phyloP scores from a whole-genome alignment of 2,113 vertebrate species.

The Hepsetus odoe region DNA sequence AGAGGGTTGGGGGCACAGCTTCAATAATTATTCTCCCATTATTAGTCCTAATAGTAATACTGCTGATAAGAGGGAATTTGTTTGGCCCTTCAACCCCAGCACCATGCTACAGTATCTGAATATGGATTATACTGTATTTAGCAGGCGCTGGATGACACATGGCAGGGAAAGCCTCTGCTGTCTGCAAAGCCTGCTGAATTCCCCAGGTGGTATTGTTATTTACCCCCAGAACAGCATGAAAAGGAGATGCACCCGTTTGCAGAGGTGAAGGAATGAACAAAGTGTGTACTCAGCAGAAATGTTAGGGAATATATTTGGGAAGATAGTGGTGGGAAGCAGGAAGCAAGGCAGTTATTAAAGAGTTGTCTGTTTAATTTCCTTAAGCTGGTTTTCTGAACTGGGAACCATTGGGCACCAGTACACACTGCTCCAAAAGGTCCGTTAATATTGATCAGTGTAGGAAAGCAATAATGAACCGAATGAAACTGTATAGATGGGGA shows the following conservation, averaged over 20 bases:
- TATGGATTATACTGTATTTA: constrained; percentile 5
- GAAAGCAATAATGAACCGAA: too few relatives aligned
- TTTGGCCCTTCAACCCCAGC: constrained; percentile 57
- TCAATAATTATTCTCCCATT: constrained; percentile 64
- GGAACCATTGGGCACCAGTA: too few relatives aligned
- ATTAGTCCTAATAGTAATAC: constrained; percentile 69
- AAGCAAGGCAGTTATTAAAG: background rate
- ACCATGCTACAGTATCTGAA: constrained; percentile 35
- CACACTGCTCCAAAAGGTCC: too few relatives aligned
- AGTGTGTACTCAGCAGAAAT: constrained; percentile 50
- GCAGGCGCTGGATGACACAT: background rate
- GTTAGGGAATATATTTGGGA: background rate
- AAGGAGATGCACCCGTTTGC: constrained; percentile 30
- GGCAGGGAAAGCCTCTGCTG: background rate
- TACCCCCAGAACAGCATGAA: constrained; percentile 38
- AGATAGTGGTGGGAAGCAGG: background rate
- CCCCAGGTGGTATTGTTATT: constrained; percentile 22
- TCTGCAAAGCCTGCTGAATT: constrained; percentile 3
- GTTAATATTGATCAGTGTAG: too few relatives aligned
- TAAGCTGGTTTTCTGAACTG: background rate
- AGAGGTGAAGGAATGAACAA: constrained; percentile 32
- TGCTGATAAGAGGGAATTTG: constrained; percentile 61
- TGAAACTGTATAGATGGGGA: too few relatives aligned
- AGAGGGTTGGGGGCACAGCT: constrained; percentile 27
- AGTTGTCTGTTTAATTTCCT: background rate